Evolutionary conservation across 2,113 vertebrate genomes (phyloP), one percentile per base, ranked within the genome.

Genomic region (Picathartes gymnocephalus): DNA sequence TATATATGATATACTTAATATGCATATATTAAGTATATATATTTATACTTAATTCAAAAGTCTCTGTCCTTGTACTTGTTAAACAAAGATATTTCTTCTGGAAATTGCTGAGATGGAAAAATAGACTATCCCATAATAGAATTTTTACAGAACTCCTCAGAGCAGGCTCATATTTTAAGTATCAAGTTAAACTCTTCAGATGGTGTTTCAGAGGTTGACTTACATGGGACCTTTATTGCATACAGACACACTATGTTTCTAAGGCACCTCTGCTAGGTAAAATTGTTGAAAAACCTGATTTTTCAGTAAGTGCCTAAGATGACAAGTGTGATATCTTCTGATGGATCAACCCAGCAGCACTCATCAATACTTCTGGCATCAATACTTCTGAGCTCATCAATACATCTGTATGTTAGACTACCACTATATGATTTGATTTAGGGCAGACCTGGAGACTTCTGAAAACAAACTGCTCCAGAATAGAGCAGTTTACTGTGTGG

Each of bases 121-220:
- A 90, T 21, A 90, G 50, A n/a, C 15, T 88, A 51, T 28, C 20
- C 18, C 44, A 27, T 45, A 76, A 79, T 4, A 51, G 28, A 61
- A 50, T 86, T 88, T 95, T 90, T 57, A 91, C 48, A 84, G 44
- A 25, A 69, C 15, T 77, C 21, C 73, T 94, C 81, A 64, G 47
- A 86, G 48, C 11, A 86, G 44, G 89, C 64, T 66, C 12, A 6
- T 44, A 74, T 84, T 91, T 78, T 53, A 92, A 82, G 58, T 57
- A 89, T 72, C 47, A 81, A 61, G 57, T 72, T 92, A 77, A 83
- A 37, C 62, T 69, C n/a, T 86, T 92, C 71, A 77, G 42, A 39
- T 70, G 64, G 42, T 37, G 30, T 81, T 88, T 65, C 81, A 92
- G 71, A 83, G 53, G 42, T 13, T 89, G 60, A 81, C 35, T 85